These are phyloP conservation scores for Sphaeramia orbicularis DNA, from an alignment of 2,797 vertebrate species.

Conservation along the genomic window DNA sequence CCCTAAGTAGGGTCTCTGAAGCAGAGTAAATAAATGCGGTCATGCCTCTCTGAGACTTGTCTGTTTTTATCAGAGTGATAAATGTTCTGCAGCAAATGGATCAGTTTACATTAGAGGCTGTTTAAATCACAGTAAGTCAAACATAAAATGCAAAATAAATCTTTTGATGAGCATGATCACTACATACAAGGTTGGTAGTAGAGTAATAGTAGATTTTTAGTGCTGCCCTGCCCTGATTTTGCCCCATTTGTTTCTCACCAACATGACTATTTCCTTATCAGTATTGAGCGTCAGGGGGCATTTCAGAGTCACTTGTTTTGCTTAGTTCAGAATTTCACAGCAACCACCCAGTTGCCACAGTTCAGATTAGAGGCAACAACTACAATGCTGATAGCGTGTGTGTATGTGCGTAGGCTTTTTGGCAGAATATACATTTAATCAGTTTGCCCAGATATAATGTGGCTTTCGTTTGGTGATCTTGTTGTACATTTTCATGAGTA, in stretches of 20 bases:
- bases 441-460: slow-evolving; percentile 4
- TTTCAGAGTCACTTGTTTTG: slow-evolving; percentile 45
- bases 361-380: slow-evolving; percentile 48
- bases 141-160: slow-evolving; percentile 9
- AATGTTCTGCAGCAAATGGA: slow-evolving; percentile 43
- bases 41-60: slow-evolving; percentile 62
- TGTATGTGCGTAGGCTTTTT: slow-evolving; percentile 20
- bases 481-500: neutral
- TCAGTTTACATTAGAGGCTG: slow-evolving; percentile 40
- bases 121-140: slow-evolving; percentile 31
- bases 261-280: slow-evolving; percentile 17
- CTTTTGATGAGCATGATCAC: neutral
- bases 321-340: slow-evolving; percentile 51
- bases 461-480: slow-evolving; percentile 21
- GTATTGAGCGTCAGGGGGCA: slow-evolving; percentile 33
- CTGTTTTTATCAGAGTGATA: slow-evolving; percentile 63
- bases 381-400: slow-evolving; percentile 3
- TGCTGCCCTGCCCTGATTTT: neutral
- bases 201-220: neutral
- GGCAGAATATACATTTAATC: slow-evolving; percentile 19
- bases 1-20: slow-evolving; percentile 56
- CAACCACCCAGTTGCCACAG: slow-evolving; percentile 51
- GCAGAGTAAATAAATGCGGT: slow-evolving; percentile 73
- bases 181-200: neutral
- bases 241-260: slow-evolving; percentile 1